Percentiles rank a stretch among this genome's conserved stretches.
Evolutionary conservation across 2,888 invertebrate species (phyloP).

Genomic region (Heliconius erato): DNA sequence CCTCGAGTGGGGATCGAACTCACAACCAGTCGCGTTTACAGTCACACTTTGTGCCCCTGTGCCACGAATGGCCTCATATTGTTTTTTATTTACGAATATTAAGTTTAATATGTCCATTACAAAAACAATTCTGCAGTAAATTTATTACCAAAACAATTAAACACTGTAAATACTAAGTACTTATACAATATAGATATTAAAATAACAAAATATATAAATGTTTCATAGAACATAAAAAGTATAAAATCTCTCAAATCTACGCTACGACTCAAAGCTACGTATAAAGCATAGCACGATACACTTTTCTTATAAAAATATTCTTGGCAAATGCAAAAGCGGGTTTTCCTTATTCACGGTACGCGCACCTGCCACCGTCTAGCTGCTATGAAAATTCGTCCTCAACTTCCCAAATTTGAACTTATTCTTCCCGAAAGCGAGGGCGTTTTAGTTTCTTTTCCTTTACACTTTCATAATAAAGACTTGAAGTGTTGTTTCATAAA

Average conservation of each 20-base stretch:
- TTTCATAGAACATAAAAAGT: neutral
- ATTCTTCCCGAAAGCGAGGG: slow-evolving; percentile 65
- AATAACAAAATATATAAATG: neutral
- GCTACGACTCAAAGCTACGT: slow-evolving; percentile 66
- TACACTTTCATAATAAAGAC: slow-evolving; percentile 36
- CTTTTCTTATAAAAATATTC: slow-evolving; percentile 76
- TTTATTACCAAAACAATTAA: too few species aligned
- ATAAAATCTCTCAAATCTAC: slow-evolving; percentile 62
- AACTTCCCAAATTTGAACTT: slow-evolving; percentile 76
- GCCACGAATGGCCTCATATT: too few species aligned
- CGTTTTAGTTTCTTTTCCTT: slow-evolving; percentile 57
- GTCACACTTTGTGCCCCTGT: too few species aligned
- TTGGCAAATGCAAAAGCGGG: slow-evolving; percentile 60
- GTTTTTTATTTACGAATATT: too few species aligned
- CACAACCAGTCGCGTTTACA: too few species aligned
- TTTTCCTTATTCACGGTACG: slow-evolving; percentile 73
- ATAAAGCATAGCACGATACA: slow-evolving; percentile 58
- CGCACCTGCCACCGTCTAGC: slow-evolving; percentile 70
- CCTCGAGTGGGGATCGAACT: too few species aligned
- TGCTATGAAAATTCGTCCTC: slow-evolving; percentile 80
- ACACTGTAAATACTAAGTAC: neutral
- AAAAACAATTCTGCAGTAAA: too few species aligned
- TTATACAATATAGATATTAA: neutral
- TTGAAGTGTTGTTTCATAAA: slow-evolving; percentile 40
- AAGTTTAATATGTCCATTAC: too few species aligned